A percentile compares a stretch with the other conserved stretches of the same genome.
phyloP scores from a whole-genome alignment of 2,113 vertebrate genomes.

The Cheilinus undulatus region DNA sequence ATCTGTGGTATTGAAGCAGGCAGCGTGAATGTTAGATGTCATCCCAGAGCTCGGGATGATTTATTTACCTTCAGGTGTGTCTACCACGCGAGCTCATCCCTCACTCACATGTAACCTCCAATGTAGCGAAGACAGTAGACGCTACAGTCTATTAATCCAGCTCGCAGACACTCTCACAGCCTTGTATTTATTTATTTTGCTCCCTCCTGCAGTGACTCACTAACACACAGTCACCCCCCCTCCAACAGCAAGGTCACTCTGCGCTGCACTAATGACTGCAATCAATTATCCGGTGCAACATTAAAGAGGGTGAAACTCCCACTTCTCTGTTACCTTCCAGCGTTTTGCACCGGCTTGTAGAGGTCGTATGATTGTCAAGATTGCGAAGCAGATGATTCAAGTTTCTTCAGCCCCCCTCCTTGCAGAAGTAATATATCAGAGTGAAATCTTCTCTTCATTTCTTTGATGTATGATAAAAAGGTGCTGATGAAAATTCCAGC shows the following conservation, averaged over 20 bases:
- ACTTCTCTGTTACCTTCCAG: constrained; percentile 43
- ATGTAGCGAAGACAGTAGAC: background rate
- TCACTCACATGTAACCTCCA: background rate
- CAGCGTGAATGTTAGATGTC: constrained; percentile 60
- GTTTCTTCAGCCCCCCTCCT: background rate
- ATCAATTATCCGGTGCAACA: constrained; percentile 70
- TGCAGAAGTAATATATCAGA: background rate
- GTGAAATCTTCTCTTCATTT: background rate
- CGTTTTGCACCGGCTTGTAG: background rate
- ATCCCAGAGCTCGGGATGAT: constrained; percentile 47
- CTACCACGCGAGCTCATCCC: constrained; percentile 15
- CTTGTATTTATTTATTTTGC: constrained; percentile 2
- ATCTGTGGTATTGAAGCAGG: constrained; percentile 45
- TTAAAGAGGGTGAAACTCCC: constrained; percentile 53
- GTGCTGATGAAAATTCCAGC: background rate
- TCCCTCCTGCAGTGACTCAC: constrained; percentile 26
- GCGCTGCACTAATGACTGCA: constrained; percentile 57
- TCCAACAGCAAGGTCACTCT: constrained; percentile 64
- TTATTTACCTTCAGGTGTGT: constrained; percentile 59
- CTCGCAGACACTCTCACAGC: background rate
- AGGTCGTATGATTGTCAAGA: constrained; percentile 44
- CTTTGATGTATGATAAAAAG: background rate
- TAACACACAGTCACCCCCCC: background rate
- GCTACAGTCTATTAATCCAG: constrained; percentile 26
- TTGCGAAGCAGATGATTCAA: constrained; percentile 29